Percentiles rank a stretch among this genome's conserved stretches.
Conservation (phyloP, 2,113 vertebrate genomes). For the Chionis minor region DNA sequence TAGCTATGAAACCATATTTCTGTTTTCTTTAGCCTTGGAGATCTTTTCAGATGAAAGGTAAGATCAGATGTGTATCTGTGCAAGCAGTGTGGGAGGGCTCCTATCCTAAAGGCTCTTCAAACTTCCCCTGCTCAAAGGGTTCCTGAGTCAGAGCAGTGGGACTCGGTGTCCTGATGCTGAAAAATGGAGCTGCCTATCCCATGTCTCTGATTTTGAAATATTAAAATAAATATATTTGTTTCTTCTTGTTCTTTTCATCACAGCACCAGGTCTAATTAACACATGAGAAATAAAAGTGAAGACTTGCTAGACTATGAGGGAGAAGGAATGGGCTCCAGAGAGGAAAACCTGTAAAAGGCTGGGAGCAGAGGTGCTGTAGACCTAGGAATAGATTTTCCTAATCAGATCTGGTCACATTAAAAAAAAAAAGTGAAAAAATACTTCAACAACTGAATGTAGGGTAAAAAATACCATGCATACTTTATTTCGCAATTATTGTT, state of each 20-base stretch:
- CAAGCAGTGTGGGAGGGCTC: slow-evolving; percentile 14
- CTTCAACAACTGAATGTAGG: not conserved
- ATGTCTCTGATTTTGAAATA: not conserved
- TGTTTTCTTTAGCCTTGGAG: slow-evolving; percentile 17
- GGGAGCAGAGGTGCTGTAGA: not conserved
- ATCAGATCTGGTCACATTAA: not conserved
- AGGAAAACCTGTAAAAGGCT: not conserved
- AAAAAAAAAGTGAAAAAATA: not conserved
- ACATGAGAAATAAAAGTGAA: not conserved
- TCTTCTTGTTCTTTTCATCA: not conserved
- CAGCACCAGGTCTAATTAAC: not conserved
- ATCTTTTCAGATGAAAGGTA: slow-evolving; percentile 14
- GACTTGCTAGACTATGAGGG: not conserved
- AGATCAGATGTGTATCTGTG: slow-evolving; percentile 10
- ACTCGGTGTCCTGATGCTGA: not conserved
- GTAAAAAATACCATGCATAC: not conserved
- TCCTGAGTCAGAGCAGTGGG: slow-evolving; percentile 21
- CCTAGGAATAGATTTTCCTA: not conserved
- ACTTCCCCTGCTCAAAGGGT: not conserved
- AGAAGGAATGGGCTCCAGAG: not conserved
- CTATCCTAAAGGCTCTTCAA: slow-evolving; percentile 7
- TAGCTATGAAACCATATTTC: not conserved
- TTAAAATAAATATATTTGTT: not conserved
- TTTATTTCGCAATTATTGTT: not conserved
- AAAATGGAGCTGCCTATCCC: not conserved